Percentiles rank a stretch among this genome's conserved stretches.
Conservation (phyloP, 2,797 vertebrate species). For the Megalops cyprinoides region DNA sequence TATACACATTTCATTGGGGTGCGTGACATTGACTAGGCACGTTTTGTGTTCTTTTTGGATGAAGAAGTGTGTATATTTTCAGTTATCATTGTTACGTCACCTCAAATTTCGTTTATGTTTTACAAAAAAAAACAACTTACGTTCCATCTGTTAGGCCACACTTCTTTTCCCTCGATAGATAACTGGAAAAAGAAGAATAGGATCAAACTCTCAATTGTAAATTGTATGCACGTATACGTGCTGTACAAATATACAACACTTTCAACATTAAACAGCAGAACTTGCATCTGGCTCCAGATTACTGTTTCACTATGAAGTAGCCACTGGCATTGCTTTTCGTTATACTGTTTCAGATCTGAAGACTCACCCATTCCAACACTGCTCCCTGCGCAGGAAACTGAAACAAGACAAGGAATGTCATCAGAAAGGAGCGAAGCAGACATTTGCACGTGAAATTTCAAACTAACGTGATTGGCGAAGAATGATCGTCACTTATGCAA, state of each 20-base stretch:
- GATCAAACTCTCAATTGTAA: neutral
- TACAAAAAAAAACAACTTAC: constrained; percentile 33
- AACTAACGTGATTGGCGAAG: no score
- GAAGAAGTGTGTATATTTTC: neutral
- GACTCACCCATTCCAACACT: constrained; percentile 84
- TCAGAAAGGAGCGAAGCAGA: constrained; percentile 1
- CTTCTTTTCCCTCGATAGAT: constrained; percentile 83
- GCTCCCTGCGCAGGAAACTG: constrained; percentile 89
- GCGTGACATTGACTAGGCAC: neutral
- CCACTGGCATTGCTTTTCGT: neutral
- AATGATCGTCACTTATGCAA: neutral
- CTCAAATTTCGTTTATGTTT: no score
- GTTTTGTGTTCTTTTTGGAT: neutral
- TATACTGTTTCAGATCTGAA: neutral
- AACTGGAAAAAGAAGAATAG: constrained; percentile 68
- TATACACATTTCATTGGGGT: neutral
- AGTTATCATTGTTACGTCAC: no score
- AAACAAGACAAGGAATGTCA: constrained; percentile 48
- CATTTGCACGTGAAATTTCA: neutral
- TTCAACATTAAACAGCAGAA: no score
- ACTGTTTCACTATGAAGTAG: neutral
- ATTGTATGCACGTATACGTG: neutral
- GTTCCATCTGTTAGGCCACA: constrained; percentile 59
- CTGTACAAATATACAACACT: neutral
- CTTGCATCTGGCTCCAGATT: no score